Conservation (phyloP, 2,888 invertebrate genomes). For the Dicyrtomina minuta region DNA sequence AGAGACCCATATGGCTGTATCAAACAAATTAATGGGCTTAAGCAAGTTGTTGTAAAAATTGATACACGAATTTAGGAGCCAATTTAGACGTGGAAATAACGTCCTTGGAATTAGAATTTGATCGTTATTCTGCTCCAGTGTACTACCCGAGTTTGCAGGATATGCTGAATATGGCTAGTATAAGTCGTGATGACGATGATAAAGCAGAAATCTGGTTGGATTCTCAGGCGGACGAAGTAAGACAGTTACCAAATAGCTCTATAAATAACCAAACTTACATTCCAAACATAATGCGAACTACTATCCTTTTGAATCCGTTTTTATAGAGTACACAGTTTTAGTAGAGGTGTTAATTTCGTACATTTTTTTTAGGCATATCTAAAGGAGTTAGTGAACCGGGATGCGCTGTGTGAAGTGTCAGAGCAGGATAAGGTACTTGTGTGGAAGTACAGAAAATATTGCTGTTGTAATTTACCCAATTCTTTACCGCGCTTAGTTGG, state of each 20-base stretch:
- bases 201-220: too few species aligned
- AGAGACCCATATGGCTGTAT: too few species aligned
- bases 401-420: constrained; percentile 60
- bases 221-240: too few species aligned
- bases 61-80: too few species aligned
- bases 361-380: constrained; percentile 15
- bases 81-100: constrained; percentile 59
- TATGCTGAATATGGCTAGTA: constrained; percentile 57
- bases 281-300: too few species aligned
- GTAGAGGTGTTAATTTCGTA: constrained; percentile 41
- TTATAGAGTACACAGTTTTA: too few species aligned
- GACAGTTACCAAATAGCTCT: too few species aligned
- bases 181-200: constrained; percentile 33
- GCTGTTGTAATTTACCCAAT: constrained; percentile 58
- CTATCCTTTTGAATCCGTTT: too few species aligned
- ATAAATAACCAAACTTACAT: too few species aligned
- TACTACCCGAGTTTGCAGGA: constrained; percentile 58
- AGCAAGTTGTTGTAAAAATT: too few species aligned
- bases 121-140: constrained; percentile 57
- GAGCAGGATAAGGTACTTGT: constrained; percentile 62
- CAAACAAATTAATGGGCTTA: too few species aligned
- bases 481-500: constrained; percentile 61
- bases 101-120: constrained; percentile 60
- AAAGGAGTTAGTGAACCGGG: constrained; percentile 54
- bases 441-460: constrained; percentile 57